These are phyloP conservation scores for Rhingia campestris DNA, from an alignment of 2,888 invertebrate genomes.

Conservation along the genomic window DNA sequence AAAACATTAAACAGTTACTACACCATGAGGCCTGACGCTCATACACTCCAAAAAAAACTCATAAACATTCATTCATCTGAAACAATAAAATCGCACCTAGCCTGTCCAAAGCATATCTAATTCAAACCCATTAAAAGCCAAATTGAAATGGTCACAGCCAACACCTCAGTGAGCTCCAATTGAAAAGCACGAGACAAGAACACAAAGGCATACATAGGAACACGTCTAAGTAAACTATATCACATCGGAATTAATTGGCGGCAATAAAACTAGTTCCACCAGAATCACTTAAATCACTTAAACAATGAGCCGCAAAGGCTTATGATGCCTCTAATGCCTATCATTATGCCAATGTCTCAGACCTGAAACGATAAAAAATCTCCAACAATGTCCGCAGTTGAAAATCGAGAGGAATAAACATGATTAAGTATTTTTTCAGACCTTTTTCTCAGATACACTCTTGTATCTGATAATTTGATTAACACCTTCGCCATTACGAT, in stretches of 20 bases:
- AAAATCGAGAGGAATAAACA: slow-evolving; percentile 3
- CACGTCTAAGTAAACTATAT: slow-evolving; percentile 20
- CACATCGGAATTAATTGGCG: slow-evolving; percentile 56
- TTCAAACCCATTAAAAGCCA: slow-evolving; percentile 1
- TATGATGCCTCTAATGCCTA: slow-evolving; percentile 22
- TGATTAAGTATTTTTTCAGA: slow-evolving; percentile 35
- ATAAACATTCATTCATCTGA: slow-evolving; percentile 14
- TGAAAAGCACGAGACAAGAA: not conserved
- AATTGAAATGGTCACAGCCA: slow-evolving; percentile 1
- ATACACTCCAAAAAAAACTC: not conserved
- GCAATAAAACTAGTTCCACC: slow-evolving; percentile 50
- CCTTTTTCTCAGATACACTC: slow-evolving; percentile 18
- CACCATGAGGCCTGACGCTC: too few species aligned
- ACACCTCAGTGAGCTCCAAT: slow-evolving; percentile 27
- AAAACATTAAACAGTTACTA: too few species aligned
- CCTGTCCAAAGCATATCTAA: slow-evolving; percentile 36
- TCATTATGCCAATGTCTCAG: slow-evolving; percentile 54
- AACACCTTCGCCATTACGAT: slow-evolving; percentile 37
- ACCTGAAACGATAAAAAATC: slow-evolving; percentile 14
- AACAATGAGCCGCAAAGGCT: slow-evolving; percentile 27
- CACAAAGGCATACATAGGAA: slow-evolving; percentile 18
- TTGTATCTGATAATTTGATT: slow-evolving; percentile 25
- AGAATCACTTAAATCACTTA: slow-evolving; percentile 41
- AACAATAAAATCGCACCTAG: slow-evolving; percentile 35
- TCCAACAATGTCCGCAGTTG: slow-evolving; percentile 8